Conservation (phyloP, 2,113 vertebrate species). For the Cebus imitator region DNA sequence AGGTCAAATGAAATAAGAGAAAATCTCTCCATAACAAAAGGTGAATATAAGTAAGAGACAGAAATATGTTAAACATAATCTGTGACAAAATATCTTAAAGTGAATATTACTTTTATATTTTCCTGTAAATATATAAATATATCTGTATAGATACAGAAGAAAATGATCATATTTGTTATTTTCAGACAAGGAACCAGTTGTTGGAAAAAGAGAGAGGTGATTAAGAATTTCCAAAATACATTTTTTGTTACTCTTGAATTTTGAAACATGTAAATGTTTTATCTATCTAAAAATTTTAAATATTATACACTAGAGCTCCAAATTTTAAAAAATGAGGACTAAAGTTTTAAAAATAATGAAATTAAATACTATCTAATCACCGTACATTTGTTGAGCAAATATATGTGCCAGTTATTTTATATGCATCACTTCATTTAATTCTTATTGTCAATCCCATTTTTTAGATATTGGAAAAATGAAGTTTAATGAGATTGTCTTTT, state of each 20-base stretch:
- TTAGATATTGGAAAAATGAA: neutral
- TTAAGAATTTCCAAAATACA: neutral
- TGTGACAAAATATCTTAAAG: neutral
- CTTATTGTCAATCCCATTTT: neutral
- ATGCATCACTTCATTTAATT: neutral
- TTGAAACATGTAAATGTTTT: neutral
- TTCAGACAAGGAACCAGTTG: neutral
- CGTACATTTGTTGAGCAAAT: neutral
- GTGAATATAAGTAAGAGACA: neutral
- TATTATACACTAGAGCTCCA: neutral
- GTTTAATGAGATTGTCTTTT: neutral
- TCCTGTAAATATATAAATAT: neutral
- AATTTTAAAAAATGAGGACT: neutral
- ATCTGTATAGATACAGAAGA: neutral
- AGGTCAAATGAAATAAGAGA: neutral
- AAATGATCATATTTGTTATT: neutral
- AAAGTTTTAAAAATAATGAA: neutral
- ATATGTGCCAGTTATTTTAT: neutral
- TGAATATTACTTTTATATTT: neutral
- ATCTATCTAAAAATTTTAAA: neutral
- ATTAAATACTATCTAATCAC: neutral
- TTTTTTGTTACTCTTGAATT: neutral
- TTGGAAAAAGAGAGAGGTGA: neutral
- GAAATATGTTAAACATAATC: neutral
- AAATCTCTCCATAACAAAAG: neutral